Percentiles rank a stretch among this genome's conserved stretches.
Evolutionary conservation across 2,113 vertebrate species (phyloP).

Genomic region (Platysternon megacephalum): DNA sequence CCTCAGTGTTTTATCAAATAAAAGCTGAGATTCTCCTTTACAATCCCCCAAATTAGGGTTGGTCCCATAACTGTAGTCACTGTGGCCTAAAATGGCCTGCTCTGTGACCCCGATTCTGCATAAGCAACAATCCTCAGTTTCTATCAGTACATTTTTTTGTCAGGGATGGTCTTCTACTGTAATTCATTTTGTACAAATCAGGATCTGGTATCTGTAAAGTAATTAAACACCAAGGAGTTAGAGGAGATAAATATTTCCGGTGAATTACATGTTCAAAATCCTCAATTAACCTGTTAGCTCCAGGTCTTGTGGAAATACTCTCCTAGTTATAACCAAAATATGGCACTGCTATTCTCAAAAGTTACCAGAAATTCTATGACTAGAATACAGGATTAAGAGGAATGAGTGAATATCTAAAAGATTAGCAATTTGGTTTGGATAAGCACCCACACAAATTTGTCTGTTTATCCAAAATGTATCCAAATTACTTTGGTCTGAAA

Average conservation of each 20-base stretch:
- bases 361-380: background rate
- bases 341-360: background rate
- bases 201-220: background rate
- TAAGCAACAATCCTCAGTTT: background rate
- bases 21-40: background rate
- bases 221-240: background rate
- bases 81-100: too few relatives aligned
- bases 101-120: rapidly evolving
- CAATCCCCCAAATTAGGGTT: background rate
- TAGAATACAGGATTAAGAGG: background rate
- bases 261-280: background rate
- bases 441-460: background rate
- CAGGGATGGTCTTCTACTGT: background rate
- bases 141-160: background rate
- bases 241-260: background rate
- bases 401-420: background rate
- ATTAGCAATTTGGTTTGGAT: slow-evolving; percentile 27
- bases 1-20: background rate
- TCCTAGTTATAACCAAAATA: background rate
- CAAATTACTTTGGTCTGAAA: background rate
- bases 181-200: background rate
- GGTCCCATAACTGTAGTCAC: background rate
- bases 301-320: background rate
- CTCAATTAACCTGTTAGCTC: slow-evolving; percentile 43
- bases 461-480: slow-evolving; percentile 26